Evolutionary conservation across 2,888 invertebrate species (phyloP).

Genomic region (Tortricodes alternella): DNA sequence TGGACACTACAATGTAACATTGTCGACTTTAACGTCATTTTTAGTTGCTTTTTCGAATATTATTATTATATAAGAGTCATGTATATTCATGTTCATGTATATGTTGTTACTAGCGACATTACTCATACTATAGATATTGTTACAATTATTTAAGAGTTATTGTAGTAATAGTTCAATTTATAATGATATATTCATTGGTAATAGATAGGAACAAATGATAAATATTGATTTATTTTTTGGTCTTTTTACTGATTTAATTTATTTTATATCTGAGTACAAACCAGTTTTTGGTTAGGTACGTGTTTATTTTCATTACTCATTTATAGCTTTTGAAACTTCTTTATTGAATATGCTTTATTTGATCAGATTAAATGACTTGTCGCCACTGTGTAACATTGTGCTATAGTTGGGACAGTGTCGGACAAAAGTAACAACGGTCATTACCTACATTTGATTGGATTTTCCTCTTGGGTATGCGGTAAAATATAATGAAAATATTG

Average conservation of each 20-base stretch:
- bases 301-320: background rate
- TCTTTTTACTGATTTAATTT: conserved; percentile 16
- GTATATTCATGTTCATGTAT: conserved; percentile 10
- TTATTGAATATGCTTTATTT: background rate
- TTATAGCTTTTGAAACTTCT: conserved; percentile 4
- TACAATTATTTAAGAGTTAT: conserved; percentile 24
- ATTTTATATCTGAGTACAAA: background rate
- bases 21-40: conserved; percentile 5
- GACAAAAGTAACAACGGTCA: background rate
- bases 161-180: conserved; percentile 20
- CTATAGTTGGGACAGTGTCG: background rate
- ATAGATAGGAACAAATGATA: conserved; percentile 21
- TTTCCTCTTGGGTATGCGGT: background rate
- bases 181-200: conserved; percentile 2
- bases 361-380: background rate
- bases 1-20: conserved; percentile 10
- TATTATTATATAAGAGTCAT: conserved; percentile 17
- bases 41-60: conserved; percentile 27
- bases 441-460: background rate
- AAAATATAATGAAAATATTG: background rate
- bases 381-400: background rate
- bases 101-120: conserved; percentile 9
- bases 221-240: conserved; percentile 20
- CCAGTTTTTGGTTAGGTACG: background rate
- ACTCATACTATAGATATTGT: conserved; percentile 23